phyloP scores from a whole-genome alignment of 2,113 vertebrate genomes.

The Chamaetylas fuelleborni region DNA sequence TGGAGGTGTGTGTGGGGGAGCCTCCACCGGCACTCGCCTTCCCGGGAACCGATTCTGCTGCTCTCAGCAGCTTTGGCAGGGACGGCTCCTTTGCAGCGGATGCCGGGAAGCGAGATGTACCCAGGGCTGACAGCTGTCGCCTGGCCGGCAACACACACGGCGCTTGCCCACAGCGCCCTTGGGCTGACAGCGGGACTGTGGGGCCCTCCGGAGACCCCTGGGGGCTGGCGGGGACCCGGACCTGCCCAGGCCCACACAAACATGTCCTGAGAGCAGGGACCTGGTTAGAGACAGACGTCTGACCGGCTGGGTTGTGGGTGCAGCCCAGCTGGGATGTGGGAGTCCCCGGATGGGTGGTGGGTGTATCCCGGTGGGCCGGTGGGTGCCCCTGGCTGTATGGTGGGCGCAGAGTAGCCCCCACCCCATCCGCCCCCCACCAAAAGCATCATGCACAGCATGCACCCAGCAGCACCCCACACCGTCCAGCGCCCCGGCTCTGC shows the following conservation, averaged over 20 bases:
- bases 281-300: neutral
- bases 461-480: neutral
- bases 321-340: neutral
- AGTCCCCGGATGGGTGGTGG: neutral
- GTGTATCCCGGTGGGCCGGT: neutral
- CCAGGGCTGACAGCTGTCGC: slow-evolving; percentile 58
- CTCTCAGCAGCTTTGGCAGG: slow-evolving; percentile 62
- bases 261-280: neutral
- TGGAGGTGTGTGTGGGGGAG: neutral
- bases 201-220: neutral
- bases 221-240: neutral
- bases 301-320: neutral
- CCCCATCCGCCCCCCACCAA: neutral
- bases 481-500: neutral
- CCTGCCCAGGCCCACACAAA: neutral
- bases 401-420: neutral
- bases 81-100: slow-evolving; percentile 51
- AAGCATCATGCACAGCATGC: neutral
- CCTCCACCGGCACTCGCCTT: neutral
- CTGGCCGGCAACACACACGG: neutral
- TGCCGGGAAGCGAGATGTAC: slow-evolving; percentile 40
- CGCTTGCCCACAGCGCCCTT: neutral
- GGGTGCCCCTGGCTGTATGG: neutral
- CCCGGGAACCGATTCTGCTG: slow-evolving; percentile 50
- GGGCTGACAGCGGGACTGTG: neutral